Evolutionary conservation across 2,888 invertebrate species (phyloP), one percentile per base, ranked within the genome.

Genomic region (Blastobasis adustella): DNA sequence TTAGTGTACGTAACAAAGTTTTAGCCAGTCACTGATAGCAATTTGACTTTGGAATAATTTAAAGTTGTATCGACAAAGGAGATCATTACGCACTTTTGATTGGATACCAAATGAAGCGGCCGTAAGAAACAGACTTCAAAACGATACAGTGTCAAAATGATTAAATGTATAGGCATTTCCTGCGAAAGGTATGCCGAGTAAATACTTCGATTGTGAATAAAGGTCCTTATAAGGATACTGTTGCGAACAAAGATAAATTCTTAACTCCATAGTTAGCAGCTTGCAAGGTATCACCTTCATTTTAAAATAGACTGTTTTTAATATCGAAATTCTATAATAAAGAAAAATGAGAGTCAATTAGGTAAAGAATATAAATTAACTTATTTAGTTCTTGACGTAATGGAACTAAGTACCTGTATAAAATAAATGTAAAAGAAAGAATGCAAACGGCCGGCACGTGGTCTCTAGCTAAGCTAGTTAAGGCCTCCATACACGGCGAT

Each of bases 401-500:
- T 43, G 43, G 43, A 43, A 10, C 23, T 23, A 23, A 23, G 23
- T 23, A 23, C 23, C 3, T 23, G 23, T 23, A 23, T 23, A 46
- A 51, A 45, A 49, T 49, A 48, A 48, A 45, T 40, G 44, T 41
- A 23, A 67, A 67, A 63, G 62, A 58, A 62, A 66, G 73, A 71
- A 58, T 59, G 60, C 59, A 67, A 72, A 74, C 74, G 70, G 69
- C 61, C 64, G 61, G 60, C 62, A 56, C 66, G 63, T 53, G 55
- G 42, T 3, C 5, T 42, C 23, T 23, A 2, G 23, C 44, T 37
- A 41, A 37, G 41, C 50, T 37, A 54, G 53, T 55, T 54, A 63
- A 56, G 9, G 56, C 56, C 59, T 56, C 75, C 76, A 60, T 77
- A 73, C 66, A 69, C 63, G 73, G 74, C 55, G 50, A 66, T 54